Evolutionary conservation across 2,113 vertebrate genomes (phyloP).

Genomic region (Catagonus wagneri): DNA sequence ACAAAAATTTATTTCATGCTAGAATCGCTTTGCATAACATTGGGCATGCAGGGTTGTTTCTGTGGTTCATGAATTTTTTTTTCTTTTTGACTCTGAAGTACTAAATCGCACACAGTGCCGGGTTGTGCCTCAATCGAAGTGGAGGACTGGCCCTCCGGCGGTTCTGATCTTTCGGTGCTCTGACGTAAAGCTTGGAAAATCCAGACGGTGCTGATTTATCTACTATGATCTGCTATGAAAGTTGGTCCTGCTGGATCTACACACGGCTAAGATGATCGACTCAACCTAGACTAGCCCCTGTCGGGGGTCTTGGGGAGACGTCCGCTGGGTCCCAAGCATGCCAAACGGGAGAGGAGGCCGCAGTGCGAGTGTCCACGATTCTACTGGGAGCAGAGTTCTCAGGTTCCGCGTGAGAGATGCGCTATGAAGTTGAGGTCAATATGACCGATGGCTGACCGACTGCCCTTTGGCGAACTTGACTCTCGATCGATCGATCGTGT

Average conservation of each 20-base stretch:
- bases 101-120: slow-evolving; percentile 92
- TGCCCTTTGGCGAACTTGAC: slow-evolving; percentile 88
- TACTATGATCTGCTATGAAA: slow-evolving; percentile 89
- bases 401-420: slow-evolving; percentile 86
- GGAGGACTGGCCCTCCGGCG: slow-evolving; percentile 85
- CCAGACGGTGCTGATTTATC: slow-evolving; percentile 85
- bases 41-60: slow-evolving; percentile 92
- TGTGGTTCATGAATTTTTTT: neutral
- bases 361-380: slow-evolving; percentile 86
- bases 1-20: slow-evolving; percentile 99
- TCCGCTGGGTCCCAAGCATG: slow-evolving; percentile 92
- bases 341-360: slow-evolving; percentile 87
- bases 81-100: slow-evolving; percentile 93
- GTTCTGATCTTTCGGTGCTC: slow-evolving; percentile 82
- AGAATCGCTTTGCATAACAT: slow-evolving; percentile 98
- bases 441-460: slow-evolving; percentile 91
- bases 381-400: slow-evolving; percentile 87
- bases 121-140: slow-evolving; percentile 89
- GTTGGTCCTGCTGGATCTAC: slow-evolving; percentile 89
- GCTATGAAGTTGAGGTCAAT: slow-evolving; percentile 92
- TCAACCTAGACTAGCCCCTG: slow-evolving; percentile 88
- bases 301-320: slow-evolving; percentile 85
- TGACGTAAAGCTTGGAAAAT: slow-evolving; percentile 91
- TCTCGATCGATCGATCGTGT: slow-evolving; percentile 85
- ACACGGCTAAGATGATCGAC: slow-evolving; percentile 90